Evolutionary conservation across 2,113 vertebrate species (phyloP).

Genomic region (Monopterus albus): DNA sequence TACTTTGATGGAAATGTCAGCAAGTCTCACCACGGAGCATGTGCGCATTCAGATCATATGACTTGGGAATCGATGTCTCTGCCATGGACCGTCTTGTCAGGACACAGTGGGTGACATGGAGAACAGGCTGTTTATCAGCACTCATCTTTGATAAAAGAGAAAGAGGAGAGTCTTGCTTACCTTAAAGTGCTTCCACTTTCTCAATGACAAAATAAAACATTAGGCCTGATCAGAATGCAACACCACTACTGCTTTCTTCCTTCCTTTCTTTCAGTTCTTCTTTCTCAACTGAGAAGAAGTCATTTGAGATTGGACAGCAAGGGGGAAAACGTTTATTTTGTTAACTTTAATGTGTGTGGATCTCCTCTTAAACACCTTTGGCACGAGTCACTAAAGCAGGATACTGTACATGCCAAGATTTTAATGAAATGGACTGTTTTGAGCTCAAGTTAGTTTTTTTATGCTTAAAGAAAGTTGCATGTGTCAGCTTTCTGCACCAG

Average conservation of each 20-base stretch:
- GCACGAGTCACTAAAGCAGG: constrained; percentile 12
- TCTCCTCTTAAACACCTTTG: constrained; percentile 34
- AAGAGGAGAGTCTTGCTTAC: constrained; percentile 1
- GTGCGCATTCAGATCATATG: constrained; percentile 30
- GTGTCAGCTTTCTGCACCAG: constrained; percentile 38
- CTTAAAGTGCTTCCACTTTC: constrained; percentile 23
- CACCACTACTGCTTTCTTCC: neutral
- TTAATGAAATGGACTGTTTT: constrained; percentile 61
- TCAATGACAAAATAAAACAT: neutral
- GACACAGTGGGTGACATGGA: constrained; percentile 34
- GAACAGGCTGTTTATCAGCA: constrained; percentile 44
- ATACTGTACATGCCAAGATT: constrained; percentile 36
- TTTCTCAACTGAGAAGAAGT: neutral
- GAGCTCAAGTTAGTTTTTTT: constrained; percentile 42
- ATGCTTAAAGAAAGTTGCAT: constrained; percentile 42
- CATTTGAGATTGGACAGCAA: constrained; percentile 31
- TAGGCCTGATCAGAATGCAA: neutral
- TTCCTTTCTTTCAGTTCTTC: neutral
- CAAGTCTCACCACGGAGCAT: constrained; percentile 13
- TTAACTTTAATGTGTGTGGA: constrained; percentile 37
- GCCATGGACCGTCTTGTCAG: constrained; percentile 38
- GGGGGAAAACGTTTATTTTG: constrained; percentile 25
- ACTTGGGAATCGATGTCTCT: constrained; percentile 29
- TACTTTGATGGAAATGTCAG: constrained; percentile 57
- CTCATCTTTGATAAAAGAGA: constrained; percentile 32